Percentiles rank a stretch among this genome's conserved stretches.
Conservation (phyloP, 1,140 invertebrate genomes). For the Galendromus occidentalis region DNA sequence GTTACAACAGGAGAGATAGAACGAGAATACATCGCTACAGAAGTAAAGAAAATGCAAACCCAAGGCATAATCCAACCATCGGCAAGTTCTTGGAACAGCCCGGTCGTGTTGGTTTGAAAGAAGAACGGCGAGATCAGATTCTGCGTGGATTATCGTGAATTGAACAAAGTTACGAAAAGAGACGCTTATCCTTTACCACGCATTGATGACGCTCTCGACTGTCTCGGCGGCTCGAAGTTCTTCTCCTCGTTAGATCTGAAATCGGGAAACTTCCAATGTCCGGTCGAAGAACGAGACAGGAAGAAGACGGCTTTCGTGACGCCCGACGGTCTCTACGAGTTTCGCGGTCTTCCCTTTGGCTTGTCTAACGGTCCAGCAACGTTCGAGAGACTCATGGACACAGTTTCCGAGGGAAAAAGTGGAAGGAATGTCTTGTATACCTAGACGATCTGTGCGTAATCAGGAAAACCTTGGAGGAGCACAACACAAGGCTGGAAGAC, state of each 20-base stretch:
- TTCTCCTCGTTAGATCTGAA: conserved; percentile 30
- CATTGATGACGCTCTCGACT: conserved; percentile 28
- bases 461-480: conserved; percentile 15
- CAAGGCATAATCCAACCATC: conserved; percentile 1
- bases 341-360: conserved; percentile 27
- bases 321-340: conserved; percentile 26
- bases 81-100: background rate
- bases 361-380: conserved; percentile 25
- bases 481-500: background rate
- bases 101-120: conserved; percentile 17
- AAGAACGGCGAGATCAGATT: conserved; percentile 28
- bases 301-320: conserved; percentile 29
- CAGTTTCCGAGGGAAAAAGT: conserved; percentile 23
- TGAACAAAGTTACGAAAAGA: conserved; percentile 28
- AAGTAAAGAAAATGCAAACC: conserved; percentile 20
- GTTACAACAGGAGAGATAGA: background rate
- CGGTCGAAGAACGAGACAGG: conserved; percentile 22
- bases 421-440: no score
- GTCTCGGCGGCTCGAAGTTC: conserved; percentile 24
- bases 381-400: conserved; percentile 33
- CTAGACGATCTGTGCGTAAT: conserved; percentile 11
- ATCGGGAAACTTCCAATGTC: conserved; percentile 31
- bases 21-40: background rate
- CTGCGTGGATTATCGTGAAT: conserved; percentile 30
- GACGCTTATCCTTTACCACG: conserved; percentile 33